Percentiles rank a stretch among this genome's conserved stretches.
These are phyloP conservation scores for Takifugu bimaculatus DNA, from an alignment of 2,113 vertebrate genomes.

Conservation along the genomic window DNA sequence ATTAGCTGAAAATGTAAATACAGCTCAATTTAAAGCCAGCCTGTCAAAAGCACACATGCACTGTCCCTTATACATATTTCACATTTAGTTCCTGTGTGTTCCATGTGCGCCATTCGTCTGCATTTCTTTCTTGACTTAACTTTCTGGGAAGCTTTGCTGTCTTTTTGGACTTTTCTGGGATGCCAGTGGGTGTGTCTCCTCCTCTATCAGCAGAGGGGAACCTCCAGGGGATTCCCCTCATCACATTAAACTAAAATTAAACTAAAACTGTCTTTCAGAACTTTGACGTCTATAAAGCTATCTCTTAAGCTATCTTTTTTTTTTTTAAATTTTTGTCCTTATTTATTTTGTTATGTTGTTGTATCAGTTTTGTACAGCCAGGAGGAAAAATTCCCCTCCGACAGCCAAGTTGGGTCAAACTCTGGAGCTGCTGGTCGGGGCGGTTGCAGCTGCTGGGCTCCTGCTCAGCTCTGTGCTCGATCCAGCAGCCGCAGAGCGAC, in stretches of 20 bases:
- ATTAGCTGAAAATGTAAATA: neutral
- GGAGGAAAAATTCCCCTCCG: too few relatives aligned
- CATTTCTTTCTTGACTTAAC: neutral
- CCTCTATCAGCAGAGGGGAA: constrained; percentile 23
- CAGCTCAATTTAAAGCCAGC: neutral
- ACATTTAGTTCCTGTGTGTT: neutral
- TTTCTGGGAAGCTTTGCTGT: neutral
- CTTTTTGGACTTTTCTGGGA: neutral
- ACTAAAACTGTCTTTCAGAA: too few relatives aligned
- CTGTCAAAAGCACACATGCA: neutral
- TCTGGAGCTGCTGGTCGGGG: too few relatives aligned
- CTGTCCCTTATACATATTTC: neutral
- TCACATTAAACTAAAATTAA: neutral
- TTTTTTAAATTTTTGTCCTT: neutral
- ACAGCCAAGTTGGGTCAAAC: too few relatives aligned
- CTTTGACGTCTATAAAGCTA: too few relatives aligned
- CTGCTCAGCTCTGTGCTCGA: too few relatives aligned
- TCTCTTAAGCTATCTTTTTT: neutral
- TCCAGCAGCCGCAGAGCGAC: too few relatives aligned
- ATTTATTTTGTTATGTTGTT: too few relatives aligned
- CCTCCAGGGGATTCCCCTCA: constrained; percentile 33
- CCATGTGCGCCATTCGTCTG: neutral
- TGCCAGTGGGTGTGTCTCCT: constrained; percentile 27
- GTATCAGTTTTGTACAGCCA: too few relatives aligned
- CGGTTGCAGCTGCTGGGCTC: too few relatives aligned